These are phyloP conservation scores for Liopterus haemorrhoidalis DNA, from an alignment of 2,888 invertebrate species.

Conservation along the genomic window DNA sequence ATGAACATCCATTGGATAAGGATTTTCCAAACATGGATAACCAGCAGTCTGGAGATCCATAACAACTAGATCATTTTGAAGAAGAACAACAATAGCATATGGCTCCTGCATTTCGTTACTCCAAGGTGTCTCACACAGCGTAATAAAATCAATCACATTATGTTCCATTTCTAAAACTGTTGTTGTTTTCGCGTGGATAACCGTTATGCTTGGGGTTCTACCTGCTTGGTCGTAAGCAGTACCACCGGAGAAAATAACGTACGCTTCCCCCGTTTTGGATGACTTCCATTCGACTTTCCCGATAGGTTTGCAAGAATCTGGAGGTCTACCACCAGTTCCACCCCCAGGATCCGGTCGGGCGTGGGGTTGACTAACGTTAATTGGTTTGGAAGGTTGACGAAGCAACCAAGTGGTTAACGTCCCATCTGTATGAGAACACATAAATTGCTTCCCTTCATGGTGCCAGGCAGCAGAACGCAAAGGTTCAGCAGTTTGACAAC, in stretches of 20 bases:
- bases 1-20: slow-evolving; percentile 99
- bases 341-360: slow-evolving; percentile 40
- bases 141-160: slow-evolving; percentile 93
- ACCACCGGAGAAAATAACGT: slow-evolving; percentile 96
- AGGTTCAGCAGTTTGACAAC: slow-evolving; percentile 70
- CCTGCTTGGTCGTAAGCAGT: slow-evolving; percentile 86
- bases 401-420: slow-evolving; percentile 91
- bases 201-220: slow-evolving; percentile 88
- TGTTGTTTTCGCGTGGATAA: slow-evolving; percentile 92
- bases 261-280: slow-evolving; percentile 78
- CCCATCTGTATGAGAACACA: slow-evolving; percentile 94
- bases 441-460: slow-evolving; percentile 95
- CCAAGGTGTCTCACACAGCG: slow-evolving; percentile 92
- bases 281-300: slow-evolving; percentile 94
- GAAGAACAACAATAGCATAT: slow-evolving; percentile 93
- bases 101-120: slow-evolving; percentile 94
- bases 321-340: slow-evolving; percentile 29
- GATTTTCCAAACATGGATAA: slow-evolving; percentile 98
- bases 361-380: slow-evolving; percentile 83
- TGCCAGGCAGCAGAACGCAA: slow-evolving; percentile 92
- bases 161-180: slow-evolving; percentile 99
- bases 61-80: slow-evolving; percentile 96
- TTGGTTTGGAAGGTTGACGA: slow-evolving; percentile 68
- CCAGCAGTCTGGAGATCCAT: slow-evolving; percentile 93
- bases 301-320: slow-evolving; percentile 91